These are phyloP conservation scores for Ovibos moschatus DNA, from an alignment of 2,113 vertebrate species.

Conservation along the genomic window DNA sequence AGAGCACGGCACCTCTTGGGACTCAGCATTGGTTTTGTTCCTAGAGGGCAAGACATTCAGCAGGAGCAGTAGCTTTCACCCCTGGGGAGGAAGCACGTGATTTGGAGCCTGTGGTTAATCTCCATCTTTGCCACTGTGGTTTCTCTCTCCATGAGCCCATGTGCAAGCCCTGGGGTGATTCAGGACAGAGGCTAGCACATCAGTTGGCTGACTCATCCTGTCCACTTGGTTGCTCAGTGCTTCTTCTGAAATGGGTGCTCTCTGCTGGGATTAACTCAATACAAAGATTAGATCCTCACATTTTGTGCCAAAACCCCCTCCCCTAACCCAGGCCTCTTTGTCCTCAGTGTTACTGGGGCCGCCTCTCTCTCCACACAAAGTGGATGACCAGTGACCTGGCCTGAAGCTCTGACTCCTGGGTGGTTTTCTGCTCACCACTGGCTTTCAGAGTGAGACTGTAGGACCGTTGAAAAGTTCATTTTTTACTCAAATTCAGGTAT, in stretches of 20 bases:
- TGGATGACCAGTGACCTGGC: not conserved
- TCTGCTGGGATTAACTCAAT: not conserved
- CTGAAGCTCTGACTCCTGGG: not conserved
- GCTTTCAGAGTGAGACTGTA: not conserved
- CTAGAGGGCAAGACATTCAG: not conserved
- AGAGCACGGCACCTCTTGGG: not conserved
- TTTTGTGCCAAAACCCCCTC: not conserved
- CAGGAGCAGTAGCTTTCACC: not conserved
- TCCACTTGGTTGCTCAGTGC: not conserved
- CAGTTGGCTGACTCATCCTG: not conserved
- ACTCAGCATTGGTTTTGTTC: not conserved
- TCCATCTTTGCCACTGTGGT: not conserved
- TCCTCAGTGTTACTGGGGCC: not conserved
- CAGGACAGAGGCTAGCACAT: not conserved
- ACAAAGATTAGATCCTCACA: not conserved
- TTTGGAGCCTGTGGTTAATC: not conserved
- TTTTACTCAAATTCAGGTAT: not conserved
- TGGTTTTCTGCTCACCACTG: not conserved
- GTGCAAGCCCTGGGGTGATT: not conserved
- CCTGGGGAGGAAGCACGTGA: not conserved
- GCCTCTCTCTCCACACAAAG: not conserved
- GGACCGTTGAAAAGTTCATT: not conserved
- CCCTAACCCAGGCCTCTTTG: not conserved
- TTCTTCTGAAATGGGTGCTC: not conserved
- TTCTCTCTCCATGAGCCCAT: not conserved